Conservation (phyloP, 2,113 vertebrate genomes). For the Butorides virescens region DNA sequence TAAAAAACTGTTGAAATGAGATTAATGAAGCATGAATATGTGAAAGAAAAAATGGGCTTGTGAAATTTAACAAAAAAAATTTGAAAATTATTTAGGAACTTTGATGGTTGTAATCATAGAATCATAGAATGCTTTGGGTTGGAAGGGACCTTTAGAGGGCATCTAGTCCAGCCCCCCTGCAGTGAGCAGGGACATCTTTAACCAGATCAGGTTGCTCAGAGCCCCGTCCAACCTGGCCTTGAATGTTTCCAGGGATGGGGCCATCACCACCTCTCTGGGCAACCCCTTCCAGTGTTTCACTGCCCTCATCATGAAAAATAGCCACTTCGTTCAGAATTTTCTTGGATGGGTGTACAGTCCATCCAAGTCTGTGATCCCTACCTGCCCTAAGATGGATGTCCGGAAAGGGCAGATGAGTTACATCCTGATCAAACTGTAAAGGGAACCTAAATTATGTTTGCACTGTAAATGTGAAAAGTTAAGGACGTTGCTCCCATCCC, state of each 20-base stretch:
- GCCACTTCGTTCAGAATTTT: not conserved
- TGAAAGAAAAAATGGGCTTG: not conserved
- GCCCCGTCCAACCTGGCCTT: rapidly evolving
- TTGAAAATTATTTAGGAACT: not conserved
- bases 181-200: rapidly evolving
- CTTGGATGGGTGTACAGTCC: not conserved
- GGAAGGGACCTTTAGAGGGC: not conserved
- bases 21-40: not conserved
- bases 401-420: not conserved
- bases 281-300: not conserved
- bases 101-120: not conserved
- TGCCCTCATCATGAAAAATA: not conserved
- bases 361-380: rapidly evolving
- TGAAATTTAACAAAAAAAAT: not conserved
- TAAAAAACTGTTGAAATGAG: no score
- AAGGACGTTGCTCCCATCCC: not conserved
- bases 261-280: not conserved
- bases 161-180: not conserved
- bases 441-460: not conserved
- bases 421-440: not conserved
- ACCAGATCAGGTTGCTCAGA: not conserved
- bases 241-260: not conserved
- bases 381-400: not conserved
- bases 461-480: not conserved
- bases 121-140: not conserved